phyloP scores from a whole-genome alignment of 2,888 invertebrate species.

The Pseudeuparius sepicola region DNA sequence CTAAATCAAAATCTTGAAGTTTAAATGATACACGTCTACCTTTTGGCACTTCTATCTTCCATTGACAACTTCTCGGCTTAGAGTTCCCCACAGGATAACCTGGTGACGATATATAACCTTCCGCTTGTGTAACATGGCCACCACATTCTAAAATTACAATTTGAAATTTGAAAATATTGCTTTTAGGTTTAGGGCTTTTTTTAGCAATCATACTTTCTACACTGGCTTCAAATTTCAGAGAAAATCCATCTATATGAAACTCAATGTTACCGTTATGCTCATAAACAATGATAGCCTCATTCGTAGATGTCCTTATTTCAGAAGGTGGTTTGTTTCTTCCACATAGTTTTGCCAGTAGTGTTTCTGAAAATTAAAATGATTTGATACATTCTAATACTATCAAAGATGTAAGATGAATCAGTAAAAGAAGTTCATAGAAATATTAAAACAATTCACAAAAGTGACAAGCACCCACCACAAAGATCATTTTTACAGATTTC shows the following conservation, averaged over 20 bases:
- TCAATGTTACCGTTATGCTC: too few relatives aligned
- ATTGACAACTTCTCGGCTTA: slow-evolving; percentile 47
- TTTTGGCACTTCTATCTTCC: slow-evolving; percentile 57
- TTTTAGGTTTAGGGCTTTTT: background rate
- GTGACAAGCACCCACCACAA: too few relatives aligned
- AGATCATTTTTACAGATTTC: too few relatives aligned
- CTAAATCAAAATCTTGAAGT: slow-evolving; percentile 52
- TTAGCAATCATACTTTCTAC: slow-evolving; percentile 8
- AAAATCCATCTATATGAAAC: slow-evolving; percentile 8
- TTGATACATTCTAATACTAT: too few relatives aligned
- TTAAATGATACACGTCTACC: slow-evolving; percentile 55
- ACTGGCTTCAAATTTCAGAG: slow-evolving; percentile 4
- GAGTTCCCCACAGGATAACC: slow-evolving; percentile 54
- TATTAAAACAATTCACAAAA: too few relatives aligned
- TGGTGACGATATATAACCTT: slow-evolving; percentile 60
- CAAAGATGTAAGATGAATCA: too few relatives aligned
- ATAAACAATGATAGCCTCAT: too few relatives aligned
- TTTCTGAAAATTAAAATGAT: too few relatives aligned
- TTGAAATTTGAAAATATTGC: background rate
- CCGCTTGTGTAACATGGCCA: slow-evolving; percentile 47
- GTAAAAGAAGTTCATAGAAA: too few relatives aligned
- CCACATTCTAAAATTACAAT: slow-evolving; percentile 52
- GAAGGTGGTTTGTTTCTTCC: too few relatives aligned
- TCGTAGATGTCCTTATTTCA: background rate
- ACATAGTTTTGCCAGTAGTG: too few relatives aligned